Conservation (phyloP, 2,797 vertebrate genomes). For the Mastacembelus armatus region DNA sequence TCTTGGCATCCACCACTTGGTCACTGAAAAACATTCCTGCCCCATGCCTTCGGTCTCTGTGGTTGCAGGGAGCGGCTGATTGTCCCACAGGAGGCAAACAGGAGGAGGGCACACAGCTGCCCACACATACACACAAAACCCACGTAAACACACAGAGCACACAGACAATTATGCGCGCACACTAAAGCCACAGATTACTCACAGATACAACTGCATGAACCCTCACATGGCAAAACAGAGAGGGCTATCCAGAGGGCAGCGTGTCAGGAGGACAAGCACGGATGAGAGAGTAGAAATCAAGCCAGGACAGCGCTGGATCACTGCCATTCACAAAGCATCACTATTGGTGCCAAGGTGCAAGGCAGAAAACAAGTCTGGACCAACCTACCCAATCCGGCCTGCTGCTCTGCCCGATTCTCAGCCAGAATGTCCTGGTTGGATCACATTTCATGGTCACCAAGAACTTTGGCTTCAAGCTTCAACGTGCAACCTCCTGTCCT, state of each 20-base stretch:
- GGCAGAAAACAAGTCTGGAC: slow-evolving; percentile 68
- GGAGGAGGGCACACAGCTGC: slow-evolving; percentile 74
- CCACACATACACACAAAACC: slow-evolving; percentile 51
- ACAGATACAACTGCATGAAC: slow-evolving; percentile 45
- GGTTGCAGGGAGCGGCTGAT: slow-evolving; percentile 72
- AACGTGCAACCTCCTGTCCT: neutral
- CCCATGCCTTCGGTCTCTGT: slow-evolving; percentile 82
- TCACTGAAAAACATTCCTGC: slow-evolving; percentile 85
- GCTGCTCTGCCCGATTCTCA: slow-evolving; percentile 32
- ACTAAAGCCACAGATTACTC: slow-evolving; percentile 39
- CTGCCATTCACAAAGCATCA: slow-evolving; percentile 70
- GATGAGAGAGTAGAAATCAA: slow-evolving; percentile 46
- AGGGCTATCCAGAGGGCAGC: slow-evolving; percentile 80
- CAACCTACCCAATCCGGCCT: slow-evolving; percentile 56
- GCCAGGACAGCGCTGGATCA: slow-evolving; percentile 72
- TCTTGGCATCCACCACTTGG: slow-evolving; percentile 55
- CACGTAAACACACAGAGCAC: slow-evolving; percentile 24
- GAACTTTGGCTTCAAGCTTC: neutral
- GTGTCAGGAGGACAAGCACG: slow-evolving; percentile 76
- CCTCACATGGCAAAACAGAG: slow-evolving; percentile 42
- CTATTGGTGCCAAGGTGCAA: slow-evolving; percentile 66
- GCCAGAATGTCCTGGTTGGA: slow-evolving; percentile 47
- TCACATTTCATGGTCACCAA: slow-evolving; percentile 6
- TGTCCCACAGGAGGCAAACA: slow-evolving; percentile 62
- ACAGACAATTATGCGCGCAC: slow-evolving; percentile 32